phyloP scores from a whole-genome alignment of 2,113 vertebrate species.

The Cnemophilus loriae region DNA sequence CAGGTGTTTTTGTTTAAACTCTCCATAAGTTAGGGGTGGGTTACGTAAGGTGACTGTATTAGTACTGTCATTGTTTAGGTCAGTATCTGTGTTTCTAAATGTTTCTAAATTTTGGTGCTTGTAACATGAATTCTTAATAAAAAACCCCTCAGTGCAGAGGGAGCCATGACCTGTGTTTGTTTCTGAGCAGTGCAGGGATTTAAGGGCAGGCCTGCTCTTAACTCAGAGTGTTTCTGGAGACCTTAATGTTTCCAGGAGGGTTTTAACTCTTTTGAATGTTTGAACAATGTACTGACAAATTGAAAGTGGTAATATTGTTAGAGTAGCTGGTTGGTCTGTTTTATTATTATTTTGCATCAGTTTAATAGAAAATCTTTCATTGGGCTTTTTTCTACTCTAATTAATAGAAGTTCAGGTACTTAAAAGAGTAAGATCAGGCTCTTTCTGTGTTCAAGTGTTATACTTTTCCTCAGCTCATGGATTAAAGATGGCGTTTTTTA shows the following conservation, averaged over 20 bases:
- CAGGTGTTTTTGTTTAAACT: background rate
- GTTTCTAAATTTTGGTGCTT: background rate
- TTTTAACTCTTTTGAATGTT: background rate
- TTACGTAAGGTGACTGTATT: background rate
- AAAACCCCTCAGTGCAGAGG: background rate
- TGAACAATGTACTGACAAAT: background rate
- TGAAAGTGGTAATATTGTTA: background rate
- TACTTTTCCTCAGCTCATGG: background rate
- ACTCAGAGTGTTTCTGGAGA: background rate
- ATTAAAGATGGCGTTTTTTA: rapidly evolving
- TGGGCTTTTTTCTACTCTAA: background rate
- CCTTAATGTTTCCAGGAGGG: background rate
- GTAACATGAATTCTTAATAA: background rate
- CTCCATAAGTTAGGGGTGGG: background rate
- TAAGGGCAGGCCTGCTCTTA: background rate
- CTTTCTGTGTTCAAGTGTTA: background rate
- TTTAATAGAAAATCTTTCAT: background rate
- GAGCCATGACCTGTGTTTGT: background rate
- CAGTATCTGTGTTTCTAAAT: background rate
- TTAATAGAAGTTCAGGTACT: background rate
- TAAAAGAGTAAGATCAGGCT: background rate
- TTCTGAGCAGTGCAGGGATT: background rate
- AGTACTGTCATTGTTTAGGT: background rate
- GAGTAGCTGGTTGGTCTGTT: background rate
- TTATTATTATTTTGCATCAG: background rate